Percentiles rank a stretch among this genome's conserved stretches.
These are phyloP conservation scores for Yponomeuta evonymella DNA, from an alignment of 2,888 invertebrate genomes.

Conservation along the genomic window DNA sequence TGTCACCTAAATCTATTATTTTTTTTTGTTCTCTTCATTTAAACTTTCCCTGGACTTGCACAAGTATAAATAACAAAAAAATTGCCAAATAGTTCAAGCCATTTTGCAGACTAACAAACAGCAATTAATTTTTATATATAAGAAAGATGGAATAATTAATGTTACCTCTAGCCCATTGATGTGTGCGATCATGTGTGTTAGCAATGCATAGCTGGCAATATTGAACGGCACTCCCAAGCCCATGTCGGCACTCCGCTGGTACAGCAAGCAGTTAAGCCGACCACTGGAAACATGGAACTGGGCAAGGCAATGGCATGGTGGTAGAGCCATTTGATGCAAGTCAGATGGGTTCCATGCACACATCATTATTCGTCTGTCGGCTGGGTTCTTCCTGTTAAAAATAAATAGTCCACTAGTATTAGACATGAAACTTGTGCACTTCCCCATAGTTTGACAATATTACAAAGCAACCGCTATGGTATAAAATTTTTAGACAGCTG, in stretches of 20 bases:
- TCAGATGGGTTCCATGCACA: slow-evolving; percentile 96
- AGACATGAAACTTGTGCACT: too few relatives aligned
- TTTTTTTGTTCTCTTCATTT: too few relatives aligned
- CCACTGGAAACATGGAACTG: slow-evolving; percentile 94
- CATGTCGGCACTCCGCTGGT: slow-evolving; percentile 98
- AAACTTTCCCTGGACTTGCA: too few relatives aligned
- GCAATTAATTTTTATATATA: too few relatives aligned
- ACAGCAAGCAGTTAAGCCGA: slow-evolving; percentile 92
- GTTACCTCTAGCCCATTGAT: slow-evolving; percentile 90
- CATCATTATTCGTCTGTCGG: slow-evolving; percentile 93
- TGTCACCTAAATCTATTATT: too few relatives aligned
- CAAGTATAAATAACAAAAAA: too few relatives aligned
- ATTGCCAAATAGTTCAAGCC: too few relatives aligned
- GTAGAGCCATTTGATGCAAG: slow-evolving; percentile 93
- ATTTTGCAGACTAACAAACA: too few relatives aligned
- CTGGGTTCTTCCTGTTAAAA: slow-evolving; percentile 79
- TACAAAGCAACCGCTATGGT: too few relatives aligned
- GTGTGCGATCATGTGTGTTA: slow-evolving; percentile 97
- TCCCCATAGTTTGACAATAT: too few relatives aligned
- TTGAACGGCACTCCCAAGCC: slow-evolving; percentile 99
- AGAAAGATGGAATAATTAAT: too few relatives aligned
- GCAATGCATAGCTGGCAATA: slow-evolving; percentile 95
- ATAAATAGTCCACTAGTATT: not conserved
- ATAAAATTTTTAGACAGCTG: too few relatives aligned
- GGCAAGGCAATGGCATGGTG: slow-evolving; percentile 96